phyloP scores from a whole-genome alignment of 1,140 invertebrate species.

The Heliconius hewitsoni region DNA sequence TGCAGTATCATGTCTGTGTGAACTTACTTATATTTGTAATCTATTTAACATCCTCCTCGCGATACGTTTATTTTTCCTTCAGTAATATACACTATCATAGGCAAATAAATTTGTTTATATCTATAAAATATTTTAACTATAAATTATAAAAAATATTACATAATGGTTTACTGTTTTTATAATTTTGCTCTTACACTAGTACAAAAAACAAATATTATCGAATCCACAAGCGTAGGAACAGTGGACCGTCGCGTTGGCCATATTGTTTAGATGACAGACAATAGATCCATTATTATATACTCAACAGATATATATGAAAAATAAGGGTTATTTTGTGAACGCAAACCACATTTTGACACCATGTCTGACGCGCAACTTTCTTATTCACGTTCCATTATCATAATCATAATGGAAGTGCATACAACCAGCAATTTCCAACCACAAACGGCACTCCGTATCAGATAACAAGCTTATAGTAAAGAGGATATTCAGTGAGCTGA shows the following conservation, averaged over 20 bases:
- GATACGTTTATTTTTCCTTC: slow-evolving; percentile 20
- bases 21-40: slow-evolving; percentile 60
- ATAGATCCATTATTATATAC: background rate
- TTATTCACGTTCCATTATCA: slow-evolving; percentile 59
- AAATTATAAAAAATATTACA: background rate
- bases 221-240: background rate
- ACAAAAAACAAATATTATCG: background rate
- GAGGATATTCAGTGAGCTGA: slow-evolving; percentile 36
- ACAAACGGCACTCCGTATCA: slow-evolving; percentile 56
- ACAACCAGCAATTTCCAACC: slow-evolving; percentile 63
- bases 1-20: slow-evolving; percentile 49
- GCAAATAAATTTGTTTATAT: background rate
- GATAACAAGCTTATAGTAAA: slow-evolving; percentile 51
- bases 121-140: background rate
- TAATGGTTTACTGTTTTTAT: background rate
- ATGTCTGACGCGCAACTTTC: slow-evolving; percentile 58
- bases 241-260: background rate
- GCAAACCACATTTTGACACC: slow-evolving; percentile 54
- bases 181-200: background rate
- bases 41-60: slow-evolving; percentile 50
- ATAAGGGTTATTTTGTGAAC: slow-evolving; percentile 34
- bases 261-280: background rate
- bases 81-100: slow-evolving; percentile 11
- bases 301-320: background rate
- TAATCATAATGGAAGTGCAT: slow-evolving; percentile 51